Base-by-base conservation (phyloP, 1,140 invertebrate genomes). In the Pomacea maculata region DNA sequence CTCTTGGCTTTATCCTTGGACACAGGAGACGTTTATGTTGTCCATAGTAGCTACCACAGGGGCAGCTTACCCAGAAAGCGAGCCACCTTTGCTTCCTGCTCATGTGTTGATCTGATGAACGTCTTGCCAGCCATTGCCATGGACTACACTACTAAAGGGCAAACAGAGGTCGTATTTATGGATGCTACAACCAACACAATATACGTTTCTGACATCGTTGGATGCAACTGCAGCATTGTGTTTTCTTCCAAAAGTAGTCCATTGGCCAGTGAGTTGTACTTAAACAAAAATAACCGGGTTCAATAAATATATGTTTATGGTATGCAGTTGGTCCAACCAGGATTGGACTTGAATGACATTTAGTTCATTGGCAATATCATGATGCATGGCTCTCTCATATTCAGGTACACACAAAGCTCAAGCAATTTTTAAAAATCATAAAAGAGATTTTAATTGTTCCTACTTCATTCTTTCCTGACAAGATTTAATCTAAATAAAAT, bases 121-220 rank as follows among this genome's bases (percentile, higher is more conserved):
- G 68, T 85, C 21, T 65, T 77, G 52, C 80, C 83, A 71, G 79
- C 72, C 64, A 75, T 89, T 25, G 81, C 88, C 64, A 82, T 88
- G 70, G 95, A 96, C 86, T 93, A 94, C 84, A 93, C 93, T 0
- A 92, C 93, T 52, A 52, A 91, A 14, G 89, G 92, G 10, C 90
- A 92, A 80, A 93, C 93, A 12, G 92, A 93, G 83, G 85, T 96
- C 3, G 93, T 95, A 74, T 96, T 95, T 93, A 90, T 94, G 6
- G 93, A 95, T 86, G 91, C 90, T 11, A 92, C 92, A 75, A 87
- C 93, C 2, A 92, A 92, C 75, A 92, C 94, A 79, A 93, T 96
- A 45, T 91, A 94, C 70, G 92, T 94, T 0, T 90, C 94, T 0
- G 95, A 95, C 87, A 92, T 94, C 79, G 86, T 93, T 63, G 95